phyloP scores from a whole-genome alignment of 2,888 invertebrate genomes.

The Cryptophagus acutangulus region DNA sequence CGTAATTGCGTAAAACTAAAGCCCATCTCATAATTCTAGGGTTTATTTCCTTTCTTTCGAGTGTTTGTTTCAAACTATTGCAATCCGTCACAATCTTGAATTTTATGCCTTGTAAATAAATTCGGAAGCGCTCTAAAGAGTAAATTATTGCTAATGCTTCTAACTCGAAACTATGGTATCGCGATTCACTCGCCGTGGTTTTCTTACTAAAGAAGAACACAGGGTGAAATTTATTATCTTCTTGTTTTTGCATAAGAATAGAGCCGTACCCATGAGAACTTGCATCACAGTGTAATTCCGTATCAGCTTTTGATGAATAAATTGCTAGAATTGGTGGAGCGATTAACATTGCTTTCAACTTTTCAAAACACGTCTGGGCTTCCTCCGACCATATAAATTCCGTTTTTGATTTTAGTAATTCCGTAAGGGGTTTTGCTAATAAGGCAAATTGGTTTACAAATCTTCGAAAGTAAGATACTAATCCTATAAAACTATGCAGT shows the following conservation, averaged over 20 bases:
- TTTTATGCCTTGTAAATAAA: conserved; percentile 31
- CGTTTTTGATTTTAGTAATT: conserved; percentile 22
- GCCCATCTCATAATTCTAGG: conserved; percentile 33
- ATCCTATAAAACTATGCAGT: conserved; percentile 31
- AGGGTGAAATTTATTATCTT: conserved; percentile 31
- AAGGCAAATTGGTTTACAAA: conserved; percentile 23
- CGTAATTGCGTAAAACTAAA: conserved; percentile 26
- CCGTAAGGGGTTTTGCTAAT: conserved; percentile 26
- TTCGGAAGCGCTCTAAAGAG: conserved; percentile 29
- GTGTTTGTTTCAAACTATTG: conserved; percentile 28
- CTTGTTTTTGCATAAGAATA: conserved; percentile 35
- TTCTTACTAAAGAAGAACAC: conserved; percentile 37
- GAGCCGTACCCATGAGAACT: conserved; percentile 33
- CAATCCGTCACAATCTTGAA: conserved; percentile 36
- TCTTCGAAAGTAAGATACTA: conserved; percentile 33
- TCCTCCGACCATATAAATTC: conserved; percentile 19
- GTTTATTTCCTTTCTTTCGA: conserved; percentile 33
- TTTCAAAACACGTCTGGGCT: conserved; percentile 24
- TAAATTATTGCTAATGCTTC: conserved; percentile 32
- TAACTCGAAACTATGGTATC: conserved; percentile 38
- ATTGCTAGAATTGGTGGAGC: conserved; percentile 30
- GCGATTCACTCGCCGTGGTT: conserved; percentile 30
- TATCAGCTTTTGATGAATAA: conserved; percentile 32
- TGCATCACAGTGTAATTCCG: conserved; percentile 39
- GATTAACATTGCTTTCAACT: conserved; percentile 23